Evolutionary conservation across 2,113 vertebrate genomes (phyloP), one percentile per base, ranked within the genome.

Genomic region (Nicator chloris): DNA sequence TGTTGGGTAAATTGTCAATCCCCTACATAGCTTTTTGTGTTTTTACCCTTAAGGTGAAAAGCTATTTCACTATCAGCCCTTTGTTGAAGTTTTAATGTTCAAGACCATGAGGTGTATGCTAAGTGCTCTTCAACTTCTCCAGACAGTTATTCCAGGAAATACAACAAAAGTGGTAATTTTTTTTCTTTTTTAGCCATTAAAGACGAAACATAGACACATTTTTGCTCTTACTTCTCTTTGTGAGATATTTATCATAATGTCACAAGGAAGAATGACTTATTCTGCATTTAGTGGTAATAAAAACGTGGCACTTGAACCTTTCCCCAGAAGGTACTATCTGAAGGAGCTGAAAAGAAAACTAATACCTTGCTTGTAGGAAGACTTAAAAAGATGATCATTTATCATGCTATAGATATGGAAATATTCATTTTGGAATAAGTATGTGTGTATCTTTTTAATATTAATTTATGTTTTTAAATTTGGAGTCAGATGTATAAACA

Each of bases 81-180:
- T 21, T 37, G 24, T 54, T 77, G 64, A 86, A 86, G 42, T 90
- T 76, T 53, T 72, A 57, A 57, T 69, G 86, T 81, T 82, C 30
- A 71, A 89, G 57, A 57, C 86, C 53, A 65, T 18, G 13, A 87
- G 65, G 44, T 76, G 5, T 49, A 22, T 60, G 42, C 54, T 87
- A 75, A 93, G 66, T 87, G 70, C 78, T 85, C 72, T 95, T 88
- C 80, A 92, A 26, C 56, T 68, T 92, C 61, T 20, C 1, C 49
- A 75, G 76, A 81, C 80, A 81, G 33, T 81, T 86, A 37, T 96
- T 91, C 56, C 83, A 92, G 81, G 78, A 92, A 91, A 86, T 92
- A n/a, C 42, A 71, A 84, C 20, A 54, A 3, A 91, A 87, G 17
- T 45, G n/a, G 31, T 57, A 1, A 50, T 45, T 51, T 56, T 59